Percentiles rank a stretch among this genome's conserved stretches.
These are phyloP conservation scores for Enteromius argenteus DNA, from an alignment of 2,797 vertebrate species.

Conservation along the genomic window DNA sequence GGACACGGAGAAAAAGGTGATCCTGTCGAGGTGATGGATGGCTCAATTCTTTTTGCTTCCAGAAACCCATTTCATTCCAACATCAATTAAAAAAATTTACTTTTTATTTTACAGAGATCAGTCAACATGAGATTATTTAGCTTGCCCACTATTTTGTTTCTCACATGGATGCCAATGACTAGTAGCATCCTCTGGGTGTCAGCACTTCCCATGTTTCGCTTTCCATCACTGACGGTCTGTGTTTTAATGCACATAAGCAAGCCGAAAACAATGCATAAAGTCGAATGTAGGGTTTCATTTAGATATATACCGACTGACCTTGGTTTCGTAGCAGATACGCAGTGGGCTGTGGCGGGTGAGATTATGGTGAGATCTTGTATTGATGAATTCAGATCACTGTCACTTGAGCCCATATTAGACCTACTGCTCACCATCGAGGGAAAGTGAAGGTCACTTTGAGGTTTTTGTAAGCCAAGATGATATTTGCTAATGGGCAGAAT, in stretches of 20 bases:
- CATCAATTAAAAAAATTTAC: slow-evolving; percentile 11
- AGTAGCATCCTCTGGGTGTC: slow-evolving; percentile 84
- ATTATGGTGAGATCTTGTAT: slow-evolving; percentile 51
- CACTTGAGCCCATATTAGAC: slow-evolving; percentile 46
- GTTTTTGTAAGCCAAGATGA: slow-evolving; percentile 14
- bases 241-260: slow-evolving; percentile 46
- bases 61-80: slow-evolving; percentile 27
- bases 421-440: slow-evolving; percentile 13
- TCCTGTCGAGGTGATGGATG: background rate
- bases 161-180: slow-evolving; percentile 76
- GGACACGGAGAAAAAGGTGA: background rate
- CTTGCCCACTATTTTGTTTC: slow-evolving; percentile 9
- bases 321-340: background rate
- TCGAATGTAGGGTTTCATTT: background rate
- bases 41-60: slow-evolving; percentile 28
- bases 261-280: background rate
- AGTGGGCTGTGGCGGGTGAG: slow-evolving; percentile 36
- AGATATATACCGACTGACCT: slow-evolving; percentile 15
- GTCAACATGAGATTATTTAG: background rate
- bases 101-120: slow-evolving; percentile 4
- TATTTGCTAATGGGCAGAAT: slow-evolving; percentile 36
- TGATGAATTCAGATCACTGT: slow-evolving; percentile 63
- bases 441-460: slow-evolving; percentile 60
- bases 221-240: slow-evolving; percentile 34
- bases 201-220: slow-evolving; percentile 75